Evolutionary conservation across 1,140 invertebrate species (phyloP), one percentile per base, ranked within the genome.

Genomic region (Magallana gigas): DNA sequence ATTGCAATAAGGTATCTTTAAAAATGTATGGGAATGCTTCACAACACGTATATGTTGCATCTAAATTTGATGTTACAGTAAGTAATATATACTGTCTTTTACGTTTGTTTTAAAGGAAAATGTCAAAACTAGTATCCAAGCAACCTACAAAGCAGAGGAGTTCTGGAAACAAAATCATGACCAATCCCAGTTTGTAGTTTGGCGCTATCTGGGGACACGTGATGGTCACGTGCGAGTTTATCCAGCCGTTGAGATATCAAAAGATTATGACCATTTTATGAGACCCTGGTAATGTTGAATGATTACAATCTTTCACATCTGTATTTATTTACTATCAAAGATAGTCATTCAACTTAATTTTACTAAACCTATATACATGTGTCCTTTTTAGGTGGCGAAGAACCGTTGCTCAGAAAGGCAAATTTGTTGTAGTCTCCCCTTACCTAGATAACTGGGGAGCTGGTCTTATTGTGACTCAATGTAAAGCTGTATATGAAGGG

Each of bases 371-470:
- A 48, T 48, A 48, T 48, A 48, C 36, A 48, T 48, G 36, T 48
- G 36, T 48, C 36, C 29, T n/a, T 85, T 85, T 4, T 48, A 86
- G 85, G 85, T 86, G 64, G 62, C 80, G 57, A 60, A 80, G 85
- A 82, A 86, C 85, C 8, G 6, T 81, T n/a, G 85, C 71, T 7
- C 58, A 81, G 11, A 86, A 86, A 62, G 85, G 85, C 57, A 59
- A 59, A 9, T 23, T 58, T 86, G 85, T 86, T 4, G 57, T 86
- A 7, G 57, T 71, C 8, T n/a, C 85, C 5, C 85, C 85, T 18
- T 86, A 86, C 23, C 12, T 86, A 1, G 85, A 86, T 59, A 58
- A 81, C n/a, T 86, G 85, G 85, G 85, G 85, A 86, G 62, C 85
- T 59, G 85, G 85, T 9, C 11, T 84, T 16, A 58, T 84, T 11